Evolutionary conservation across 2,113 vertebrate species (phyloP).

Genomic region (Chloropsis cyanopogon): DNA sequence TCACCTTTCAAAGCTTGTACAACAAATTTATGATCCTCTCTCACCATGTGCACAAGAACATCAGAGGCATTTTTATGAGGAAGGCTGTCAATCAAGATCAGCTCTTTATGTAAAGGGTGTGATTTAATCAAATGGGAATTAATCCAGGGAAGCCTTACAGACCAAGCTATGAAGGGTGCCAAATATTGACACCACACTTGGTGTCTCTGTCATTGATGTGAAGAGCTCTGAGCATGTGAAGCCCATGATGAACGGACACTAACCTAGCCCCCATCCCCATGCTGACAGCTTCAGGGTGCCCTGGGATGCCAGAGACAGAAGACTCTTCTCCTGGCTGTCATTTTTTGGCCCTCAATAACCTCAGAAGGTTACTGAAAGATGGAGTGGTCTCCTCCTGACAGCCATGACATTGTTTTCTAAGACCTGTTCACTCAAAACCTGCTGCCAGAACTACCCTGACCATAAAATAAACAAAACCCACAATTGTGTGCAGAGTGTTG

Average conservation of each 20-base stretch:
- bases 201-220: not conserved
- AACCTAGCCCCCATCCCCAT: not conserved
- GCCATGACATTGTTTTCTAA: not conserved
- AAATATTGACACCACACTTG: not conserved
- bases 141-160: not conserved
- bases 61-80: not conserved
- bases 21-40: not conserved
- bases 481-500: not conserved
- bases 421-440: not conserved
- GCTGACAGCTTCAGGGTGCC: not conserved
- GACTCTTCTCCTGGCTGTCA: not conserved
- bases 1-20: not conserved
- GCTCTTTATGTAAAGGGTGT: not conserved
- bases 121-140: not conserved
- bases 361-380: not conserved
- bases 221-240: not conserved
- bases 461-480: not conserved
- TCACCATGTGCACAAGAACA: not conserved
- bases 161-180: not conserved
- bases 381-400: not conserved
- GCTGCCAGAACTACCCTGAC: not conserved
- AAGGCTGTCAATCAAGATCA: not conserved
- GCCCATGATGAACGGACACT: not conserved
- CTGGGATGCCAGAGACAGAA: not conserved
- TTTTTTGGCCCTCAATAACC: not conserved